phyloP scores from a whole-genome alignment of 2,113 vertebrate species.

The Pterophyllum scalare region DNA sequence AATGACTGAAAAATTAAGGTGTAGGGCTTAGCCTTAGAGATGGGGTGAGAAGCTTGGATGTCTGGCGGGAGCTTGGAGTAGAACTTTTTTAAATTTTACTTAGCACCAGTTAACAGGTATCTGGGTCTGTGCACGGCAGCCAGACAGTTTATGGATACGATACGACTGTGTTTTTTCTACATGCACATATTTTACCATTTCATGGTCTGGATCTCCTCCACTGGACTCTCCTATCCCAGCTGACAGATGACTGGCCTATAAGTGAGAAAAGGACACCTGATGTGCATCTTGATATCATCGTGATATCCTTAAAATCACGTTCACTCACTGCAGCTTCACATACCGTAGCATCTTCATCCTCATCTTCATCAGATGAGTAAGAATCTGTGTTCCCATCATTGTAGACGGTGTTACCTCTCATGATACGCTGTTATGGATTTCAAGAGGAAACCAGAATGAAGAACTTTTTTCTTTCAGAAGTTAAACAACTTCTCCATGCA shows the following conservation, averaged over 20 bases:
- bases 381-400: slow-evolving; percentile 6
- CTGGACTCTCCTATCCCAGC: background rate
- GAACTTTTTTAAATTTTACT: background rate
- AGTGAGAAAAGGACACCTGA: background rate
- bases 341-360: background rate
- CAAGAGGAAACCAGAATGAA: background rate
- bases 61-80: too few relatives aligned
- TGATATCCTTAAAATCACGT: background rate
- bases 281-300: background rate
- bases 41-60: background rate
- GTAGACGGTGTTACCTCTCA: background rate
- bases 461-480: background rate
- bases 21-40: background rate
- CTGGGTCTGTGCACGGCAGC: background rate
- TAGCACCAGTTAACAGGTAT: background rate
- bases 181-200: slow-evolving; percentile 3
- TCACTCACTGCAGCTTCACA: background rate
- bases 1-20: background rate
- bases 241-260: background rate
- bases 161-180: background rate
- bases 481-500: too few relatives aligned
- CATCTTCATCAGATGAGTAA: slow-evolving; percentile 1
- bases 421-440: background rate
- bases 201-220: background rate
- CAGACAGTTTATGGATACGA: background rate